Conservation (phyloP, 37 sponge, comb jelly and placozoan genomes). For the Crambe crambe region DNA sequence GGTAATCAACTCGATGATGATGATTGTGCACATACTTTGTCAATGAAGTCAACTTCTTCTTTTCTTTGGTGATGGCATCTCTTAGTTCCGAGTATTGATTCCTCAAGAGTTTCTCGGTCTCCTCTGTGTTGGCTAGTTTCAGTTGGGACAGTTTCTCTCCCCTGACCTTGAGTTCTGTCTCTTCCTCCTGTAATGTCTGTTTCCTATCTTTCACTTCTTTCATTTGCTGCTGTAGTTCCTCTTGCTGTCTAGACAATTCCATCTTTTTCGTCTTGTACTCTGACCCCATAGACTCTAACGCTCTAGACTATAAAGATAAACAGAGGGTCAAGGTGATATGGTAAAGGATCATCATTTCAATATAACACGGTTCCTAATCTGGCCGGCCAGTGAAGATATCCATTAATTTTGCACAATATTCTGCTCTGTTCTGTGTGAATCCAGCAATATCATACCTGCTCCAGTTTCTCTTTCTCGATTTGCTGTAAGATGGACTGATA, state of each 20-base stretch:
- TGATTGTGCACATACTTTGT: conserved; percentile 18
- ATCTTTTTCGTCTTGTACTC: conserved; percentile 12
- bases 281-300: conserved; percentile 6
- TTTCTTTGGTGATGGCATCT: conserved; percentile 21
- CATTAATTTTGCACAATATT: too few species aligned
- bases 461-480: conserved; percentile 4
- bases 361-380: too few species aligned
- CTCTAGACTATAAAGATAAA: conserved; percentile 4
- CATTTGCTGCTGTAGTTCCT: conserved; percentile 13
- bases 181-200: conserved; percentile 13
- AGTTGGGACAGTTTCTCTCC: neutral
- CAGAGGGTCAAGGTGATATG: neutral
- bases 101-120: conserved; percentile 8
- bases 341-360: too few species aligned
- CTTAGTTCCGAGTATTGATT: conserved; percentile 23
- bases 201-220: conserved; percentile 7
- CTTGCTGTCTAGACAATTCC: conserved; percentile 7
- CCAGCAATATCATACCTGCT: conserved; percentile 9
- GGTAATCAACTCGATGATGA: too few species aligned
- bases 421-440: too few species aligned
- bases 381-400: too few species aligned
- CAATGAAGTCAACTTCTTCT: conserved; percentile 15
- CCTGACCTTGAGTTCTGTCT: conserved; percentile 2
- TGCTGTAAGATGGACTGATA: neutral
- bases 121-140: conserved; percentile 15